Percentiles rank a stretch among this genome's conserved stretches.
Evolutionary conservation across 2,797 vertebrate species (phyloP).

Genomic region (Neopelma chrysocephalum): DNA sequence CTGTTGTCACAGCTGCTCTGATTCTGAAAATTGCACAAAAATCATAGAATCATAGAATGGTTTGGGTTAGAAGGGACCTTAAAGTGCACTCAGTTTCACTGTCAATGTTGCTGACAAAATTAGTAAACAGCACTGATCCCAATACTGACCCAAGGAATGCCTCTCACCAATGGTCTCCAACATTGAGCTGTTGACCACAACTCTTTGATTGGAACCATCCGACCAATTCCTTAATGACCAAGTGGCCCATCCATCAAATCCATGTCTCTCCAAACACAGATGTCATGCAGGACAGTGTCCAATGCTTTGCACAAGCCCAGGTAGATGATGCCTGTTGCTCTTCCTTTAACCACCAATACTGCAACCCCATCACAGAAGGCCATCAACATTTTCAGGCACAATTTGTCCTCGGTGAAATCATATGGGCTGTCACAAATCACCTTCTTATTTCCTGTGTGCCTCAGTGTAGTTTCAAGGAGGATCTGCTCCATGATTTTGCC

Average conservation of each 20-base stretch:
- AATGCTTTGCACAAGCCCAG: background rate
- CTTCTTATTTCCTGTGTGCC: background rate
- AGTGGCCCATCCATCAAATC: background rate
- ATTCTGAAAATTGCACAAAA: background rate
- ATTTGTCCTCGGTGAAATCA: background rate
- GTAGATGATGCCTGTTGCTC: background rate
- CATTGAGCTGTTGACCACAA: background rate
- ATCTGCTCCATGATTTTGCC: background rate
- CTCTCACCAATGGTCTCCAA: background rate
- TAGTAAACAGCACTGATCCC: background rate
- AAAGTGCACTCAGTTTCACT: background rate
- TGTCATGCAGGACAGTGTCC: too few relatives aligned
- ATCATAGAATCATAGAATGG: background rate
- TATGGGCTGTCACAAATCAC: background rate
- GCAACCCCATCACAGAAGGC: background rate
- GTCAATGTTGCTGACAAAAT: background rate
- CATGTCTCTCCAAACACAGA: accelerated
- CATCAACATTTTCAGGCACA: background rate
- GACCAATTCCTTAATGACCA: background rate
- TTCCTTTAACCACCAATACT: background rate
- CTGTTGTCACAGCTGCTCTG: background rate
- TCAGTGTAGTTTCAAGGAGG: background rate
- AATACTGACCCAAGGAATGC: background rate
- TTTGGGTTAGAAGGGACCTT: background rate
- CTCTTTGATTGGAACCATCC: background rate